A percentile compares a stretch with the other conserved stretches of the same genome.
Conservation (phyloP, 2,113 vertebrate species). For the Verasper variegatus region DNA sequence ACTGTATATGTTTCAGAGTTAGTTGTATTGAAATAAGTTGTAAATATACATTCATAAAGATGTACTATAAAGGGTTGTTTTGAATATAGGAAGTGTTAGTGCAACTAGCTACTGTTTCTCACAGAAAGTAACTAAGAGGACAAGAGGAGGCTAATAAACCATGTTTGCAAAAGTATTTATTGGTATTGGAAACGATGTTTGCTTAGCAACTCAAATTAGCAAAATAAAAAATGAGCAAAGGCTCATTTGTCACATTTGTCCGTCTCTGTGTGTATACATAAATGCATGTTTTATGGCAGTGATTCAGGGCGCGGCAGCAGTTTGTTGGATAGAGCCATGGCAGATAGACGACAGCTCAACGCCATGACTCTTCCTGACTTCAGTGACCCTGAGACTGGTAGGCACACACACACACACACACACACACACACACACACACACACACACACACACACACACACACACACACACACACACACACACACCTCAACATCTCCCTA, state of each 20-base stretch:
- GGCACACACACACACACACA: constrained; percentile 36
- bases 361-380: constrained; percentile 97
- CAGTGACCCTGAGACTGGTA: constrained; percentile 98
- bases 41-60: no score
- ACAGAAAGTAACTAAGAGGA: background rate
- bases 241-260: no score
- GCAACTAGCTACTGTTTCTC: background rate
- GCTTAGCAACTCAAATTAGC: no score
- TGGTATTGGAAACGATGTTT: no score
- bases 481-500: background rate
- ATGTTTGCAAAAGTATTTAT: no score
- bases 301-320: constrained; percentile 98
- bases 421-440: background rate
- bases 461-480: background rate
- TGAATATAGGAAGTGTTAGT: no score
- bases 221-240: no score
- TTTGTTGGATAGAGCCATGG: constrained; percentile 94
- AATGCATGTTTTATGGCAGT: constrained; percentile 77
- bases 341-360: constrained; percentile 95
- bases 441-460: background rate
- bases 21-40: no score
- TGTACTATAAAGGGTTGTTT: no score
- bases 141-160: no score
- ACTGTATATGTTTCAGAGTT: no score
- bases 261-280: background rate